These are phyloP conservation scores for Halcyon malimbica DNA, from an alignment of 2,113 vertebrate species.

Conservation along the genomic window DNA sequence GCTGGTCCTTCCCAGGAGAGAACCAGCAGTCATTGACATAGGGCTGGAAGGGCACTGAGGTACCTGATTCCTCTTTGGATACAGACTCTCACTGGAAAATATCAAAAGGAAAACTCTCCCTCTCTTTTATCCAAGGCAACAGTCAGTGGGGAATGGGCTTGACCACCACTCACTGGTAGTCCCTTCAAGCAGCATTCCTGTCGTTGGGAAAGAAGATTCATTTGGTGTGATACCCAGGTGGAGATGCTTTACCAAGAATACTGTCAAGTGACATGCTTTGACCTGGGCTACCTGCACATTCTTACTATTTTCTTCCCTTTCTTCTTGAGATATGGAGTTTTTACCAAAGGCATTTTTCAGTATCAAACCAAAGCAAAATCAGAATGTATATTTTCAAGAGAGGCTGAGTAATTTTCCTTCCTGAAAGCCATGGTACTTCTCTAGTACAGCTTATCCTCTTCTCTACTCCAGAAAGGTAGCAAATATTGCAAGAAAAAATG, in stretches of 20 bases:
- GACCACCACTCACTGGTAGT: rapidly evolving
- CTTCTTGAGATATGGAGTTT: background rate
- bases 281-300: background rate
- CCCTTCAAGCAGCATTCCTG: background rate
- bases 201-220: background rate
- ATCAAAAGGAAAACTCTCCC: rapidly evolving
- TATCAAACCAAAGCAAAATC: background rate
- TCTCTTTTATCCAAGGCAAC: background rate
- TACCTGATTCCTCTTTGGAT: background rate
- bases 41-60: background rate
- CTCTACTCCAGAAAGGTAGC: background rate
- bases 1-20: background rate
- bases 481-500: background rate
- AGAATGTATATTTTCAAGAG: background rate
- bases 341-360: background rate
- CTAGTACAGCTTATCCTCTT: background rate
- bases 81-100: background rate
- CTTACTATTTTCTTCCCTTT: background rate
- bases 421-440: background rate
- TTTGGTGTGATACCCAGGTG: background rate
- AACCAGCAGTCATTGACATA: rapidly evolving
- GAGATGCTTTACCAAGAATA: background rate
- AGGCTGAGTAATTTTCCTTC: background rate
- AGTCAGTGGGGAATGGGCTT: background rate
- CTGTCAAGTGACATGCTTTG: background rate